Base-by-base conservation (phyloP, 2,113 vertebrate genomes). In the Corythornis madagascariensis region DNA sequence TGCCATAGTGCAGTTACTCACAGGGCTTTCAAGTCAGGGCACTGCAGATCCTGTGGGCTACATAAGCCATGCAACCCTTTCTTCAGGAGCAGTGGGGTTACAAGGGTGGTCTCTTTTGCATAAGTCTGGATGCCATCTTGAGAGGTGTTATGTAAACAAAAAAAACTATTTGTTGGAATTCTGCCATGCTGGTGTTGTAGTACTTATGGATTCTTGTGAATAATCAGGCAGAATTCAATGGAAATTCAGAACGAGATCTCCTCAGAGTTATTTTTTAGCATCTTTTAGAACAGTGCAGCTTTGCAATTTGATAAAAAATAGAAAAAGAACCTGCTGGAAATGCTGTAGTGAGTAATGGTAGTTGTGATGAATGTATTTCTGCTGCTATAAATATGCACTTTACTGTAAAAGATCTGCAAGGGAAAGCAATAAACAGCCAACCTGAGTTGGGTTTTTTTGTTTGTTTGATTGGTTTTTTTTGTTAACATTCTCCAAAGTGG, bases 91-190 rank as follows among this genome's bases (percentile, higher is more conserved):
- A 86, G 55, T 2, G 2, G 53, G 19, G 7, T 16, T 29, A 7
- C 20, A 7, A 38, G 21, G 15, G 11, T 25, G 35, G 2, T 45
- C 16, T 42, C 0, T 28, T 31, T 22, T 28, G 18, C 9, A 6
- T 3, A 5, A 52, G 9, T 17, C 29, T 50, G 5, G 2, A 6
- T 22, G 14, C 7, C 20, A 19, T 56, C n/a, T 42, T 3, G 25
- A 42, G 47, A 73, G 15, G 16, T 19, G 56, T 24, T 20, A 38
- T 55, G 19, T 28, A 28, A 87, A 40, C 11, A 60, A 74, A 43
- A 43, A 53, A 38, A 29, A 11, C 10, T 11, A 5, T 20, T 50
- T 20, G 16, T 16, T 78, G 57, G 14, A 42, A 22, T n/a, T 42
- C 57, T 78, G 33, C 45, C 22, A 31, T 17, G 15, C 5, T 17